These are phyloP conservation scores for Stegana nigrithorax DNA, from an alignment of 2,888 invertebrate species.

Conservation along the genomic window DNA sequence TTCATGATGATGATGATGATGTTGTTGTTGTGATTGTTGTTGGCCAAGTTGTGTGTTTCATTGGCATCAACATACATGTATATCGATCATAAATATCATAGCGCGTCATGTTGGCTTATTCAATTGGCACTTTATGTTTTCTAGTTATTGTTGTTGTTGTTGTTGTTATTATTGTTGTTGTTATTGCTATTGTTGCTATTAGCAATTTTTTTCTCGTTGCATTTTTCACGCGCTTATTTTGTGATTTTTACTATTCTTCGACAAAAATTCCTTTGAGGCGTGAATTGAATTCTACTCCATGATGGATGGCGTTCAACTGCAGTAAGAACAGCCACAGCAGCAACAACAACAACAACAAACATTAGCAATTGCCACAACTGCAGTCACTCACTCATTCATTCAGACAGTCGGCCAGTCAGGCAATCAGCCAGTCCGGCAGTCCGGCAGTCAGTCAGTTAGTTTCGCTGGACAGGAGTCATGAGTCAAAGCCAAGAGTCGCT, in stretches of 20 bases:
- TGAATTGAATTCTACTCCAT: conserved; percentile 51
- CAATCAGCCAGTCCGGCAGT: background rate
- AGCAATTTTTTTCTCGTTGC: background rate
- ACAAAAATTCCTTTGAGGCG: conserved; percentile 45
- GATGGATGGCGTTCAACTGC: conserved; percentile 12
- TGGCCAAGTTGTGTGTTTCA: background rate
- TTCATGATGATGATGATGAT: background rate
- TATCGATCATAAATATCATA: conserved; percentile 12
- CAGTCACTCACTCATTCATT: background rate
- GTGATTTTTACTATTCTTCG: conserved; percentile 3
- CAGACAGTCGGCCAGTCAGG: background rate
- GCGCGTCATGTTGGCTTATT: background rate
- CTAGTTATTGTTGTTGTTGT: background rate
- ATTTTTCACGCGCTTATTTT: conserved; percentile 13
- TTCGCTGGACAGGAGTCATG: no score
- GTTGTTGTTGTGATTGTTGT: background rate
- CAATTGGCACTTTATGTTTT: conserved; percentile 1
- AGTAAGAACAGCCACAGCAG: background rate
- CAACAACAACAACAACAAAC: background rate
- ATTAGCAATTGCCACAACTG: background rate
- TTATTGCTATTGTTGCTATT: background rate
- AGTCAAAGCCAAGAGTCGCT: background rate
- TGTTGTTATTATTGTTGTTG: background rate
- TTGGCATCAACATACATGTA: background rate
- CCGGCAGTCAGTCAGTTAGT: background rate